These are phyloP conservation scores for Melopsittacus undulatus DNA, from an alignment of 2,797 vertebrate genomes.

Conservation along the genomic window DNA sequence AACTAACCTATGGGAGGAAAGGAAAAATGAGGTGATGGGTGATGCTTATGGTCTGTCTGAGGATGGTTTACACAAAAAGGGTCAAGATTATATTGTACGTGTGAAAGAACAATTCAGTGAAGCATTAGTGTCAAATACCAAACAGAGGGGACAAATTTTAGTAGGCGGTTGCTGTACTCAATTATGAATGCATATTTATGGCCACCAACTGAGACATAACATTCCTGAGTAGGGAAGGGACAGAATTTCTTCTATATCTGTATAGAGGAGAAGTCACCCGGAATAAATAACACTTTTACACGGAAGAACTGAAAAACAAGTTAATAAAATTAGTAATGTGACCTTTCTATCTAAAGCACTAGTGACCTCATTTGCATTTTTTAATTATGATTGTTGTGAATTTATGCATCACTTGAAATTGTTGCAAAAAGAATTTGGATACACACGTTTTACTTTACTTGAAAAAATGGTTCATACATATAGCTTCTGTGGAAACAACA, in stretches of 20 bases:
- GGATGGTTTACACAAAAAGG: background rate
- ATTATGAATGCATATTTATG: background rate
- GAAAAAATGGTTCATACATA: background rate
- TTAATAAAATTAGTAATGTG: background rate
- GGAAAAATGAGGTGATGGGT: background rate
- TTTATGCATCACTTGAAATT: background rate
- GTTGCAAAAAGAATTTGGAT: background rate
- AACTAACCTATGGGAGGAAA: background rate
- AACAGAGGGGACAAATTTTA: background rate
- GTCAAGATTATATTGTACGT: background rate
- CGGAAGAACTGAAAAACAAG: background rate
- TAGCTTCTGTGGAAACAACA: background rate
- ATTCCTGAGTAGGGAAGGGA: background rate
- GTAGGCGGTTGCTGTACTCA: background rate
- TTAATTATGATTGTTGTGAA: background rate
- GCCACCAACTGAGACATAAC: background rate
- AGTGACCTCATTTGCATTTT: background rate
- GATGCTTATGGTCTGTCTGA: background rate
- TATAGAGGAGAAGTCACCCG: background rate
- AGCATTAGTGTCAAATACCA: background rate
- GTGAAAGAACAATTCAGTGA: background rate
- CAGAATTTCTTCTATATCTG: background rate
- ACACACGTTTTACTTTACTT: background rate
- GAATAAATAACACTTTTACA: background rate
- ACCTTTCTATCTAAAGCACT: background rate